Percentiles rank a stretch among this genome's conserved stretches.
Evolutionary conservation across 2,797 vertebrate species (phyloP).

Genomic region (Anolis apletophallus): DNA sequence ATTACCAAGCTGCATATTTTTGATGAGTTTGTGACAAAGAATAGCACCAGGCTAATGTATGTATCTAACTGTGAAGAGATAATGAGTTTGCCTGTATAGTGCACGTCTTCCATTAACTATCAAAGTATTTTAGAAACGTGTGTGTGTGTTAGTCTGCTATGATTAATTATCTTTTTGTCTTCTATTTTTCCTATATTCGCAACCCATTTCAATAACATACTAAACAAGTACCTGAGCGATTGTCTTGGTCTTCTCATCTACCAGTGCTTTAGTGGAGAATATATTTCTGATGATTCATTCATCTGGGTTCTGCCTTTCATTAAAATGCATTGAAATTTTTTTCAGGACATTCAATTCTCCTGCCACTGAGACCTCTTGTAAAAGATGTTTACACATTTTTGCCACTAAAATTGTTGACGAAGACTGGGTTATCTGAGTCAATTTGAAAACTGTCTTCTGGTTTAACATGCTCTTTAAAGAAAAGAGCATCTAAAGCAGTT

Average conservation of each 20-base stretch:
- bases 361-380: constrained; percentile 65
- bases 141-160: constrained; percentile 43
- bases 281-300: constrained; percentile 51
- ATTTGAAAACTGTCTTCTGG: constrained; percentile 74
- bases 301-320: constrained; percentile 47
- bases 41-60: neutral
- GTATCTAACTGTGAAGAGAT: constrained; percentile 61
- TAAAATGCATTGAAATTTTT: constrained; percentile 64
- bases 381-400: constrained; percentile 66
- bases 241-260: constrained; percentile 47
- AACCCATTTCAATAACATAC: constrained; percentile 29
- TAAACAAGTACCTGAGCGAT: neutral
- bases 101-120: constrained; percentile 44
- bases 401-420: constrained; percentile 48
- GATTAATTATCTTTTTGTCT: constrained; percentile 47
- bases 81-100: constrained; percentile 58
- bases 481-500: constrained; percentile 62
- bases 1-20: constrained; percentile 64
- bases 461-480: constrained; percentile 59
- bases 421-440: constrained; percentile 75
- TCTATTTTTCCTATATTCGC: constrained; percentile 58
- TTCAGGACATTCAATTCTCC: constrained; percentile 48
- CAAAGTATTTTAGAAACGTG: constrained; percentile 37
- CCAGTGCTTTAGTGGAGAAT: constrained; percentile 47
- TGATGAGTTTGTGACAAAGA: constrained; percentile 65